Evolutionary conservation across 2,113 vertebrate species (phyloP).

Genomic region (Circaetus cinerascens): DNA sequence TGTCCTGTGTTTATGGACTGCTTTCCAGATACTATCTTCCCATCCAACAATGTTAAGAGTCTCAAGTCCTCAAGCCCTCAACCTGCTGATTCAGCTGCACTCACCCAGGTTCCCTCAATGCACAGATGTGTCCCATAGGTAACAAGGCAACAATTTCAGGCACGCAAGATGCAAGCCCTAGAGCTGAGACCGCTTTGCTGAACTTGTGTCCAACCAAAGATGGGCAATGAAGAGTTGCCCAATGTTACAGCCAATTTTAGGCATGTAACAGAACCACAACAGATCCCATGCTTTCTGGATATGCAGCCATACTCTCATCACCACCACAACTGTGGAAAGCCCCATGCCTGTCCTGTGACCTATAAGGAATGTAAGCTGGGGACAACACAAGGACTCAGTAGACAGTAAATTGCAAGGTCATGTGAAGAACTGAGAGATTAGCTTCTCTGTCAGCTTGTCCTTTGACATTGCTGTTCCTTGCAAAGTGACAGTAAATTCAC

Average conservation of each 20-base stretch:
- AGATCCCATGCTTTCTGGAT: background rate
- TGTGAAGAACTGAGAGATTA: background rate
- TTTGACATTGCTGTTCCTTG: background rate
- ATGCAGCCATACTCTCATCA: background rate
- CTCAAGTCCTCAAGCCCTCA: background rate
- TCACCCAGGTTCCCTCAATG: background rate
- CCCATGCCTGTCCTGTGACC: background rate
- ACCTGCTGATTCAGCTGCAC: background rate
- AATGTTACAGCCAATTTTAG: background rate
- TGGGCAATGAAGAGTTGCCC: background rate
- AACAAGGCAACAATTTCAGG: background rate
- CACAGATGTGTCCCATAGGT: background rate
- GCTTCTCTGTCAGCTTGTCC: background rate
- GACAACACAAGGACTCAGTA: background rate
- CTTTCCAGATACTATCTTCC: background rate
- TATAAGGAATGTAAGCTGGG: background rate
- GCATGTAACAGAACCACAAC: background rate
- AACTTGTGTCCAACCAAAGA: background rate
- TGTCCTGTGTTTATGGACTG: background rate
- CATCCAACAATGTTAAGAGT: background rate
- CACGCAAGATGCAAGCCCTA: background rate
- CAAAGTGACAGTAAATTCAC: background rate
- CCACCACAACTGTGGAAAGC: background rate
- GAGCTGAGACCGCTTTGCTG: background rate
- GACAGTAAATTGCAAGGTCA: background rate